phyloP scores from a whole-genome alignment of 2,113 vertebrate genomes.

The Sarotherodon lohbergeri region DNA sequence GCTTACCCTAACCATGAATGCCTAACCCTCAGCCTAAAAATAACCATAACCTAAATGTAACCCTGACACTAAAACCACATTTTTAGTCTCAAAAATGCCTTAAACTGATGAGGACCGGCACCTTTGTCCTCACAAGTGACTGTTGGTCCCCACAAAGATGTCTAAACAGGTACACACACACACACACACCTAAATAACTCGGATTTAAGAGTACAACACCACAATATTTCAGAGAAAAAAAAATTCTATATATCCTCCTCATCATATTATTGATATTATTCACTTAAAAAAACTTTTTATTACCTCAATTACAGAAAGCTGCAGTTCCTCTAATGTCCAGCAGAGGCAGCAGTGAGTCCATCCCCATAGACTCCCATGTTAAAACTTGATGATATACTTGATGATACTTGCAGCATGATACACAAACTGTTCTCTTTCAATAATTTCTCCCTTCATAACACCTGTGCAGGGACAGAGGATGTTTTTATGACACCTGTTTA shows the following conservation, averaged over 20 bases:
- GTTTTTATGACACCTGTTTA: neutral
- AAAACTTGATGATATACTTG: neutral
- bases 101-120: neutral
- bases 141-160: neutral
- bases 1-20: neutral
- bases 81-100: neutral
- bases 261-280: neutral
- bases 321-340: neutral
- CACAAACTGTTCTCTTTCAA: neutral
- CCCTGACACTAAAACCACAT: neutral
- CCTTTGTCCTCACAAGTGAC: neutral
- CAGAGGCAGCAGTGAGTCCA: neutral
- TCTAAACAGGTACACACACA: neutral
- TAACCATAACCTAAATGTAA: neutral
- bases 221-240: neutral
- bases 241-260: neutral
- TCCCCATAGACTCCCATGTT: neutral
- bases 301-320: neutral
- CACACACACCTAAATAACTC: neutral
- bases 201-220: neutral
- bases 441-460: neutral
- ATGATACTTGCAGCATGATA: neutral
- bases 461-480: fast-evolving
- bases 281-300: neutral
- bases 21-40: neutral